phyloP scores from a whole-genome alignment of 2,797 vertebrate species.

The Balearica regulorum region DNA sequence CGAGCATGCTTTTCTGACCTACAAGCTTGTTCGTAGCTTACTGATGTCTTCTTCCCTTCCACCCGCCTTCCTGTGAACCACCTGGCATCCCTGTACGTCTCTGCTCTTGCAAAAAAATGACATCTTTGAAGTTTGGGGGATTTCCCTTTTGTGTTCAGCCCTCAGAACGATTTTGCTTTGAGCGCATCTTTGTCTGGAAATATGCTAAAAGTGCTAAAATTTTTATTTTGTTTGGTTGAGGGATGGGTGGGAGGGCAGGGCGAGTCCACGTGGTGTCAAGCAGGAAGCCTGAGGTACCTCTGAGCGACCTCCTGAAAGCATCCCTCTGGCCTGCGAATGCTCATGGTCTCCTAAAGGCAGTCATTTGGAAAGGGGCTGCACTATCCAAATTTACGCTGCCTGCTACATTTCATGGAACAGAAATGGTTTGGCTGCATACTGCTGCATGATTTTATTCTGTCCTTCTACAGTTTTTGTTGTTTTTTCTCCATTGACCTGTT shows the following conservation, averaged over 20 bases:
- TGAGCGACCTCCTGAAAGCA: neutral
- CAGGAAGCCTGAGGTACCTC: neutral
- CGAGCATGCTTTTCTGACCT: neutral
- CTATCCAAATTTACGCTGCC: neutral
- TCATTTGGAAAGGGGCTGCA: neutral
- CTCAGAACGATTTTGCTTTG: neutral
- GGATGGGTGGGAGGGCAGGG: neutral
- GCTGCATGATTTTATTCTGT: neutral
- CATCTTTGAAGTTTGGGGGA: neutral
- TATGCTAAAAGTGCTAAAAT: neutral
- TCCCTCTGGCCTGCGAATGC: neutral
- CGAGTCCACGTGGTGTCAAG: neutral
- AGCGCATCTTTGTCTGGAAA: neutral
- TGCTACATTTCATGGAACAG: neutral
- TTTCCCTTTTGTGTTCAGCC: neutral
- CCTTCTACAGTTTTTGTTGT: neutral
- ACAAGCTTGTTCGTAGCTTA: neutral
- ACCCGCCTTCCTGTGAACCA: neutral
- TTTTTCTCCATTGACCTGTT: neutral
- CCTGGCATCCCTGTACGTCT: neutral
- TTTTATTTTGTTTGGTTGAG: neutral
- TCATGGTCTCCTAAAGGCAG: neutral
- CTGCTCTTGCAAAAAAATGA: neutral
- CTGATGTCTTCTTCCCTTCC: neutral
- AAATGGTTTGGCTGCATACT: neutral